These are phyloP conservation scores for Turnix velox DNA, from an alignment of 2,113 vertebrate species.

Conservation along the genomic window DNA sequence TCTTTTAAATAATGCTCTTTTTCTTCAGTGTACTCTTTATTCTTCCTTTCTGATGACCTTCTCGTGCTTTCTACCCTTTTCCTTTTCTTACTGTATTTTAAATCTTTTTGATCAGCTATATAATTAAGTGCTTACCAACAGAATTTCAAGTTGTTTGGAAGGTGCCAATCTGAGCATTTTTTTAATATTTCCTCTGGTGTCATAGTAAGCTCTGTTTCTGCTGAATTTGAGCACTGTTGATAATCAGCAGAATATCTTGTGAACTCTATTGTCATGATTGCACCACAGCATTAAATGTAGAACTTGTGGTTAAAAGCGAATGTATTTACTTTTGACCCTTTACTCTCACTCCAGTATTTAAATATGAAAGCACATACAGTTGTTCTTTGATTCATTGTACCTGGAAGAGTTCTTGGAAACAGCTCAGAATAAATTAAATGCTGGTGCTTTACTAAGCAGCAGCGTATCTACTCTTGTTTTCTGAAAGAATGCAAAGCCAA, in stretches of 20 bases:
- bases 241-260: not conserved
- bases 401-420: not conserved
- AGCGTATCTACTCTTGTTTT: not conserved
- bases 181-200: not conserved
- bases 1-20: not conserved
- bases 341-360: not conserved
- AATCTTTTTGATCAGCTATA: not conserved
- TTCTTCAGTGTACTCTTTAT: not conserved
- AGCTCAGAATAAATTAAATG: not conserved
- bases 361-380: not conserved
- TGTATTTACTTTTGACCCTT: not conserved
- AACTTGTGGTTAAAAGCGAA: not conserved
- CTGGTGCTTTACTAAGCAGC: not conserved
- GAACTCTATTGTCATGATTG: not conserved
- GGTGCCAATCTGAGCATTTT: not conserved
- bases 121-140: not conserved
- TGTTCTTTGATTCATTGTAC: not conserved
- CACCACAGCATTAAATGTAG: not conserved
- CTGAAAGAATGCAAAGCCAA: not conserved
- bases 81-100: not conserved
- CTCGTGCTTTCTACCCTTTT: not conserved
- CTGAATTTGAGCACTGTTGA: not conserved
- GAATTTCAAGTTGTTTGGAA: not conserved
- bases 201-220: not conserved
- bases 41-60: not conserved